These are phyloP conservation scores for Heterochromis multidens DNA, from an alignment of 2,113 vertebrate genomes.

Conservation along the genomic window DNA sequence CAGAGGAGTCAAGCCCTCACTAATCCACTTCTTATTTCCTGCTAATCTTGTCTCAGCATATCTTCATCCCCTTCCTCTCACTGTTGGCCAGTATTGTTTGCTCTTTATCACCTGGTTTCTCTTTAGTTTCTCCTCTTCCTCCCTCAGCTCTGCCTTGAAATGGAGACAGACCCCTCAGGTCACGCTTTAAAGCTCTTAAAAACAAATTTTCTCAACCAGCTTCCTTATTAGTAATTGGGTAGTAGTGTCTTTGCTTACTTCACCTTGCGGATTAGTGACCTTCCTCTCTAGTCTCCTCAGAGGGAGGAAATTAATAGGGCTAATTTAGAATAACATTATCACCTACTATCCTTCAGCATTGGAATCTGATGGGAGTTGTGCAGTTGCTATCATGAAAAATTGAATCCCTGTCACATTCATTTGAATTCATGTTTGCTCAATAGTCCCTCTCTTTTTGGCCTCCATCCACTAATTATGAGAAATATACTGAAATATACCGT, in stretches of 20 bases:
- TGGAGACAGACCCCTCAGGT: conserved; percentile 3
- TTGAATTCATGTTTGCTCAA: not conserved
- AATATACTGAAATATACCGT: too few relatives aligned
- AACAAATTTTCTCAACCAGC: not conserved
- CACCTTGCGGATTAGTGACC: not conserved
- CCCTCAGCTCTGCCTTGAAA: not conserved
- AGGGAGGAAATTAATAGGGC: not conserved
- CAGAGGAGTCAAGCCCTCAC: conserved; percentile 56
- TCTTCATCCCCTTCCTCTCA: conserved; percentile 64
- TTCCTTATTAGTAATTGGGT: not conserved
- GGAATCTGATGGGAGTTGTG: not conserved
- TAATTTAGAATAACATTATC: not conserved
- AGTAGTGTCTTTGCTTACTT: not conserved
- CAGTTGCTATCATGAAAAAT: not conserved
- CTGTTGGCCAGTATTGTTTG: conserved; percentile 56
- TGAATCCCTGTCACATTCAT: not conserved
- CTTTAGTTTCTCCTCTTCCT: conserved; percentile 55
- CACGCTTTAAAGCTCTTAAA: conserved; percentile 4
- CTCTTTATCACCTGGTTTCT: conserved; percentile 49
- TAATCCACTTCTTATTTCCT: conserved; percentile 75
- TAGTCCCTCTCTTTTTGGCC: not conserved
- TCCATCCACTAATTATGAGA: not conserved
- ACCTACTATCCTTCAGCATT: not conserved
- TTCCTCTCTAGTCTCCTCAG: not conserved
- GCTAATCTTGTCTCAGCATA: conserved; percentile 70